These are phyloP conservation scores for Troides helena DNA, from an alignment of 2,888 invertebrate species.

Conservation along the genomic window DNA sequence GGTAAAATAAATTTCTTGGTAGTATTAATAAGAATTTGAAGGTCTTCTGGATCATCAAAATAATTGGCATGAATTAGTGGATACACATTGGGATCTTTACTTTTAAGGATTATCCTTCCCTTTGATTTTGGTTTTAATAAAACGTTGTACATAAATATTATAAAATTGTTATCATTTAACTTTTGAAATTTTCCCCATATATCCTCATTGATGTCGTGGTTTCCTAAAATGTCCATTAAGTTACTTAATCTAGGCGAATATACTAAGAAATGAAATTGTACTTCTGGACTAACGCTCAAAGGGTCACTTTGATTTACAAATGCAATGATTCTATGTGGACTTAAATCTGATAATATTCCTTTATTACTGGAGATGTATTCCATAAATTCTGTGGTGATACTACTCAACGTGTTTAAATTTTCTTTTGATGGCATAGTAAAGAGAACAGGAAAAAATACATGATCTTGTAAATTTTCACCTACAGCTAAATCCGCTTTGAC, in stretches of 20 bases:
- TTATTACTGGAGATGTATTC: conserved; percentile 69
- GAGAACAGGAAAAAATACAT: conserved; percentile 48
- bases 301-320: conserved; percentile 58
- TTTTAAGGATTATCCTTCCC: conserved; percentile 83
- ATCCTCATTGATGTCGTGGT: conserved; percentile 49
- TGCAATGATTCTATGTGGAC: conserved; percentile 54
- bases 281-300: conserved; percentile 50
- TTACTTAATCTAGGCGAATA: conserved; percentile 47
- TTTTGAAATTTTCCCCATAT: conserved; percentile 43
- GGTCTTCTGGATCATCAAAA: conserved; percentile 78
- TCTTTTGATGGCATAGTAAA: conserved; percentile 52
- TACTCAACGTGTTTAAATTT: conserved; percentile 42
- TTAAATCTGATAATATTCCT: conserved; percentile 70
- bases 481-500: conserved; percentile 47
- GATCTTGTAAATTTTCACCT: conserved; percentile 50
- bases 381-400: conserved; percentile 51
- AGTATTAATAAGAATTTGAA: conserved; percentile 48
- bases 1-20: conserved; percentile 45
- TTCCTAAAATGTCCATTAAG: conserved; percentile 46
- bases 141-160: conserved; percentile 75
- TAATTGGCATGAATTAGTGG: conserved; percentile 79
- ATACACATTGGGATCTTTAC: conserved; percentile 65
- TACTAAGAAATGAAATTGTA: conserved; percentile 54
- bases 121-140: conserved; percentile 84
- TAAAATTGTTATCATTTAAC: conserved; percentile 48